Base-by-base conservation (phyloP, 2,888 invertebrate genomes). In the Zonitis immaculata region DNA sequence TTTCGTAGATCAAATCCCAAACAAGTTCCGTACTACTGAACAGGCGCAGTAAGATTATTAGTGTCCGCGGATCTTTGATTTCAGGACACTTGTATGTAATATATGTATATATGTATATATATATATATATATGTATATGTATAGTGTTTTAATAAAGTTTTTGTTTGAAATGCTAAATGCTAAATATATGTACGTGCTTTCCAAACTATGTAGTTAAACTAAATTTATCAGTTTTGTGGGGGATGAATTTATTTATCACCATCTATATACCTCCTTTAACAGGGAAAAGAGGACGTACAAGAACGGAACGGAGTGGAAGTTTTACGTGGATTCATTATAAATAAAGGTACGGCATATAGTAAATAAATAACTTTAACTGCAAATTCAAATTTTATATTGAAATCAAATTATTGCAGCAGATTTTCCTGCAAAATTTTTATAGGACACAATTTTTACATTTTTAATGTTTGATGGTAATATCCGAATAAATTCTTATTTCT, bases 201-300 rank as follows among this genome's bases (percentile, higher is more conserved):
- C 14, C 12, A 32, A 32, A 14, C n/a, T n/a, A n/a, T n/a, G 32
- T 32, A 32, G 32, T 14, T 32, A 14, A 32, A 32, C 32, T 32
- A 32, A 32, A 32, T 32, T 32, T 32, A 32, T 32, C 32, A 32
- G 14, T 32, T 32, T 32, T 32, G 14, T 32, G 14, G 32, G 32
- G 32, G 32, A 27, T 32, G 32, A 32, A 44, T 27, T 25, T 27
- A 44, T 44, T 44, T 26, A 26, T 44, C 14, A 26, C 44, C 16
- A 25, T 14, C 44, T 44, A n/a, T n/a, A n/a, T n/a, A n/a, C 44
- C 44, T 14, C 44, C 44, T n/a, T 44, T 44, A 22, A 25, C 44
- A 44, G 44, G 44, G 25, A 25, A 27, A 18, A 44, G 44, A 26
- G 25, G 14, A 11, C 14, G 25, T 44, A 44, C 12, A 26, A 11